phyloP scores from a whole-genome alignment of 2,888 invertebrate species.

The Orchesella flavescens region DNA sequence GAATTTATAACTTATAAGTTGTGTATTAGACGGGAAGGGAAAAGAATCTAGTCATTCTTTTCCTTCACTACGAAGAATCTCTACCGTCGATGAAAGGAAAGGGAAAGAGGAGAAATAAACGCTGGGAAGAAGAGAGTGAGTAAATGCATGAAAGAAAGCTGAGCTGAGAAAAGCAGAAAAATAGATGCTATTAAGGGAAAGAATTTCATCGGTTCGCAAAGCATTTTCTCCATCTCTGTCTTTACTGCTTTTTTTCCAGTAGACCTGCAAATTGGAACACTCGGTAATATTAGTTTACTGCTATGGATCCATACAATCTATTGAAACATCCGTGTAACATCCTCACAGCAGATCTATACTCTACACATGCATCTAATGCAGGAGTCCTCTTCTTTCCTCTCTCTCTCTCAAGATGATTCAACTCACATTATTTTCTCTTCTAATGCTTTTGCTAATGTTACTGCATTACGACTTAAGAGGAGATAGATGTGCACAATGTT shows the following conservation, averaged over 20 bases:
- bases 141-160: slow-evolving; percentile 21
- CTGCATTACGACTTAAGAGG: slow-evolving; percentile 17
- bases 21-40: no score
- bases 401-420: slow-evolving; percentile 47
- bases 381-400: neutral
- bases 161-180: slow-evolving; percentile 40
- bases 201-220: slow-evolving; percentile 50
- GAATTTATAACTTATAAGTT: no score
- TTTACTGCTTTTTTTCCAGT: slow-evolving; percentile 28
- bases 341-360: neutral
- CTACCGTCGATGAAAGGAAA: slow-evolving; percentile 29
- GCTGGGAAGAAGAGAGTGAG: slow-evolving; percentile 15
- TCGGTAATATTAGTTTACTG: slow-evolving; percentile 49
- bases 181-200: slow-evolving; percentile 59
- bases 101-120: neutral
- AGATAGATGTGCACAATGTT: slow-evolving; percentile 14
- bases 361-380: neutral
- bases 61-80: slow-evolving; percentile 38
- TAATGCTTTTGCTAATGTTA: slow-evolving; percentile 39
- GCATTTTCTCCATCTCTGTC: slow-evolving; percentile 33
- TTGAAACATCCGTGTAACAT: slow-evolving; percentile 26
- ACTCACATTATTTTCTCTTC: slow-evolving; percentile 43
- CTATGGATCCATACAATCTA: slow-evolving; percentile 34
- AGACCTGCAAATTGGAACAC: slow-evolving; percentile 61
- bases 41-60: slow-evolving; percentile 36